A percentile compares a stretch with the other conserved stretches of the same genome.
phyloP scores from a whole-genome alignment of 2,113 vertebrate species.

The Hyperopisus bebe region DNA sequence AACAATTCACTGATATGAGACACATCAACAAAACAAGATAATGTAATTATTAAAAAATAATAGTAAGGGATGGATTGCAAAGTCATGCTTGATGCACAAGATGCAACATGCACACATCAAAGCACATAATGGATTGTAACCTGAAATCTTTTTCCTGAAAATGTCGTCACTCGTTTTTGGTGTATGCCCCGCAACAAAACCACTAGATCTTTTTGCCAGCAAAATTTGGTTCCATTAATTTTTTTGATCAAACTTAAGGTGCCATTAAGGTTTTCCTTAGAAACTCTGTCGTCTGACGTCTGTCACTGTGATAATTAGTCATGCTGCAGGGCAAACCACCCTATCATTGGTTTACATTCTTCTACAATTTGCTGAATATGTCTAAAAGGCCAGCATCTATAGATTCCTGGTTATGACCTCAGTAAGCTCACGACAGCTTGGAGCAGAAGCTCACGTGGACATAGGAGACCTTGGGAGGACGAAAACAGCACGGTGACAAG shows the following conservation, averaged over 20 bases:
- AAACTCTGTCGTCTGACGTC: background rate
- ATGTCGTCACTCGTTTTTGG: background rate
- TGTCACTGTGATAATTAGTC: background rate
- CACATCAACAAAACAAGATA: background rate
- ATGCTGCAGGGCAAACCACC: background rate
- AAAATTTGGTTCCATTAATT: background rate
- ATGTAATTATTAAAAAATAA: background rate
- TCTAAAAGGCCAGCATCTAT: slow-evolving; percentile 10
- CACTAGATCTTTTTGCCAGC: background rate
- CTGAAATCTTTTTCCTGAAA: slow-evolving; percentile 8
- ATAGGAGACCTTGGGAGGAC: slow-evolving; percentile 26
- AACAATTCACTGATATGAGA: background rate
- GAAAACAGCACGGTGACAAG: slow-evolving; percentile 19
- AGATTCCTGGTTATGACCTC: slow-evolving; percentile 27
- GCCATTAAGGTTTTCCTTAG: background rate
- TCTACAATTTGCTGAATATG: slow-evolving; percentile 10
- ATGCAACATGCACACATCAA: slow-evolving; percentile 38
- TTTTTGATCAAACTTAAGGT: background rate
- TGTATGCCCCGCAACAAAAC: background rate
- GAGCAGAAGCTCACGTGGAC: slow-evolving; percentile 36
- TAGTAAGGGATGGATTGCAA: background rate
- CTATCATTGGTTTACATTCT: background rate
- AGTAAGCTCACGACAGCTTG: slow-evolving; percentile 30
- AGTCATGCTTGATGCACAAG: slow-evolving; percentile 30
- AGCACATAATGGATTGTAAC: slow-evolving; percentile 19